Evolutionary conservation across 2,888 invertebrate species (phyloP).

Genomic region (Mimachlamys varia): DNA sequence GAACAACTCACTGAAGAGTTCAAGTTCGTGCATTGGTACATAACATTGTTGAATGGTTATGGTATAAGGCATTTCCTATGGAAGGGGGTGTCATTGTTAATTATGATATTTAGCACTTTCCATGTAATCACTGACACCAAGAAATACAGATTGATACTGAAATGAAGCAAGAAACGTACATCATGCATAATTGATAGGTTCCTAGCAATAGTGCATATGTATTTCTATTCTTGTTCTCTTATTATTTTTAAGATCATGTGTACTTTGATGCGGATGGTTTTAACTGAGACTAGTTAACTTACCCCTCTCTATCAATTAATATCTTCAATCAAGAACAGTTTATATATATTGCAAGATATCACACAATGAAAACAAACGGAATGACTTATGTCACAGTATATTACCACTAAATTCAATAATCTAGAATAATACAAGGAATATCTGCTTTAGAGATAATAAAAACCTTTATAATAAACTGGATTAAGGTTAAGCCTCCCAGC

Average conservation of each 20-base stretch:
- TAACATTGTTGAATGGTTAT: background rate
- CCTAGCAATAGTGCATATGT: background rate
- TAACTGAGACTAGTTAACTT: background rate
- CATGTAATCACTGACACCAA: background rate
- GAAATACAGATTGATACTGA: slow-evolving; percentile 11
- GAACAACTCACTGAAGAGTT: background rate
- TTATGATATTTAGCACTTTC: background rate
- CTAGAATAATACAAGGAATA: background rate
- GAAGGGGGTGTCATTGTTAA: background rate
- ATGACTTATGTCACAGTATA: background rate
- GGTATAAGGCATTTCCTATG: background rate
- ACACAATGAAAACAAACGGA: background rate
- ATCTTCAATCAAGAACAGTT: background rate
- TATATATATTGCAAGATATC: background rate
- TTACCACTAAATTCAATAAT: background rate
- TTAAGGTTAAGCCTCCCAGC: background rate
- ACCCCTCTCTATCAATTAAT: background rate
- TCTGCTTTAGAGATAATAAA: background rate
- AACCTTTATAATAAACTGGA: background rate
- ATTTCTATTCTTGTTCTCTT: background rate
- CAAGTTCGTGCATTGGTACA: too few species aligned
- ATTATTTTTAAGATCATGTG: slow-evolving; percentile 21
- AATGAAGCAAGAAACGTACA: background rate
- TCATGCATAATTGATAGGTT: background rate
- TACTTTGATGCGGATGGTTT: background rate